Conservation (phyloP, 2,113 vertebrate genomes). For the Platichthys stellatus region DNA sequence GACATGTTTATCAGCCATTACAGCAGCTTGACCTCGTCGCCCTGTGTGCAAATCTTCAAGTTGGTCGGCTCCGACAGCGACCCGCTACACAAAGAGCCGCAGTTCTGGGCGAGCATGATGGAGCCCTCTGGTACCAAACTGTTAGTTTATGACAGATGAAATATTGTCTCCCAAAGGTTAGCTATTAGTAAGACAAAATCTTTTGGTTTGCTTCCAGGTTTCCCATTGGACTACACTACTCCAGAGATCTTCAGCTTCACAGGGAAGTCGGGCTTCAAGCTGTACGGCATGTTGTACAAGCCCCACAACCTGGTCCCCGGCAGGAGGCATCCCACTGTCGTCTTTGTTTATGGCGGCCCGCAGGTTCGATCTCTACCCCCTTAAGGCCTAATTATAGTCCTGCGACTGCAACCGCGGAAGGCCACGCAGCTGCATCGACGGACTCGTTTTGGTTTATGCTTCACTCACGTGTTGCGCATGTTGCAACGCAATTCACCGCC, state of each 20-base stretch:
- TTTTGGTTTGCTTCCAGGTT: constrained; percentile 75
- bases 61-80: constrained; percentile 85
- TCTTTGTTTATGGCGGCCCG: constrained; percentile 95
- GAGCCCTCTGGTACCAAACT: constrained; percentile 86
- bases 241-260: constrained; percentile 94
- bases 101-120: constrained; percentile 98
- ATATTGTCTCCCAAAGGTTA: not conserved
- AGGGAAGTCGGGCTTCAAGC: constrained; percentile 86
- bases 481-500: too few species aligned
- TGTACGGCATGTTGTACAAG: constrained; percentile 96
- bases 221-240: constrained; percentile 85
- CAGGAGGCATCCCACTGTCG: constrained; percentile 92
- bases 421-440: too few species aligned
- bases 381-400: too few species aligned
- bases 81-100: constrained; percentile 90
- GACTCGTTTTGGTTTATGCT: too few species aligned
- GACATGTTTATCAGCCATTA: constrained; percentile 98
- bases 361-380: constrained; percentile 82
- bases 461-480: too few species aligned
- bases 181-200: too few species aligned
- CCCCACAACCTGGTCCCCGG: constrained; percentile 88
- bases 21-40: constrained; percentile 89
- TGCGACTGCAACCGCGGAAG: too few species aligned
- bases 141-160: not conserved
- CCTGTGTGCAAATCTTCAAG: constrained; percentile 94